Base-by-base conservation (phyloP, 2,797 vertebrate genomes). In the Poeciliopsis infans region DNA sequence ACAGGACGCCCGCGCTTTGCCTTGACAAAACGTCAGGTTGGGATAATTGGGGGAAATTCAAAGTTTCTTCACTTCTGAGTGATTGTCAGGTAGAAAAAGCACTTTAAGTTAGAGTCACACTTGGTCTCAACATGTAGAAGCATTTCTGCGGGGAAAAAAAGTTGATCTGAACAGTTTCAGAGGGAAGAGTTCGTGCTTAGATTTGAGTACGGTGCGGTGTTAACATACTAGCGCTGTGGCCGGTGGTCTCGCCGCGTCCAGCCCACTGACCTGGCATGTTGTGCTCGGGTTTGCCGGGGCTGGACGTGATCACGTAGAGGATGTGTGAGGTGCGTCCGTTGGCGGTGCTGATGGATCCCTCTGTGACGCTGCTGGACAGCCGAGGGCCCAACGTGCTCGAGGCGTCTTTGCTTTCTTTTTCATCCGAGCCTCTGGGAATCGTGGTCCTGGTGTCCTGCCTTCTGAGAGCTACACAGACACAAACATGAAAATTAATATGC, bases 261-360 rank as follows among this genome's bases (percentile, higher is more conserved):
- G 92, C 90, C 94, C 95, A 96, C 95, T 97, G 97, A 98, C 97
- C 97, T 96, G 98, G 97, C 96, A 97, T 95, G 85, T 96, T 96
- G 93, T 94, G 96, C 28, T 96, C 95, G 10, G 96, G 96, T 84
- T 97, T 97, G 80, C 96, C 96, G 43, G 98, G 98, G 93, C 97
- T 98, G 90, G 98, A 97, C 78, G 98, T 99, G 95, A 98, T 97
- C 87, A 98, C 97, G n/a, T 98, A 98, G 80, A 97, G 96, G 74
- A 98, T 97, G 92, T 97, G 97, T 75, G 98, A 97, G 75, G 97
- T 97, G 53, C 94, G 88, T 85, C 97, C 95, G 0, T 95, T 96
- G 41, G 96, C 84, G 51, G 96, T 98, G 89, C 95, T 94, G 91
- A 97, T 98, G 85, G 96, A 89, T 76, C 96, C 95, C 80, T 97